A percentile compares a stretch with the other conserved stretches of the same genome.
These are phyloP conservation scores for Campoletis raptor DNA, from an alignment of 2,888 invertebrate genomes.

Conservation along the genomic window DNA sequence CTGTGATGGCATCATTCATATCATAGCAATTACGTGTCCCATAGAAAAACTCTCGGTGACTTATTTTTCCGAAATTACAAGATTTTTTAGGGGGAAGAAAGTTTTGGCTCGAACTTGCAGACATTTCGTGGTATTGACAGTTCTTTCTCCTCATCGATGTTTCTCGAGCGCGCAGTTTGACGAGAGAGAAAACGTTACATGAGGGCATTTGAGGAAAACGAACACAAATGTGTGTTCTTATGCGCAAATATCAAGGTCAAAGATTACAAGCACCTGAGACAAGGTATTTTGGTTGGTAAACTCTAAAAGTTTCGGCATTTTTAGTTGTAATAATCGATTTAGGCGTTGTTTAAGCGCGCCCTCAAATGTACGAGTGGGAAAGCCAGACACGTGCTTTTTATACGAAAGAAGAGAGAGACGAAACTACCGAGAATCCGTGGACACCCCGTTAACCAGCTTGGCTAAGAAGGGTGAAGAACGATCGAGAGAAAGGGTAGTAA, in stretches of 20 bases:
- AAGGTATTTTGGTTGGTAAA: neutral
- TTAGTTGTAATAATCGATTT: neutral
- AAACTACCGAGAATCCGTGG: constrained; percentile 73
- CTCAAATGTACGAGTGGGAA: constrained; percentile 17
- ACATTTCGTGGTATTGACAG: neutral
- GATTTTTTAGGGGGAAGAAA: neutral
- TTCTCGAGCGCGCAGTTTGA: constrained; percentile 23
- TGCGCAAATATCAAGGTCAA: neutral
- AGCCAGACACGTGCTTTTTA: constrained; percentile 65
- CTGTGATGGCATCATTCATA: neutral
- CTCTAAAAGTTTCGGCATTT: neutral
- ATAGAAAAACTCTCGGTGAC: neutral
- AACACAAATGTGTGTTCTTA: neutral
- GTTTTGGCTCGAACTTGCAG: neutral
- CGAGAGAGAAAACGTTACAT: neutral
- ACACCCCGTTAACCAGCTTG: constrained; percentile 74
- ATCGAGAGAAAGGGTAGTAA: constrained; percentile 45
- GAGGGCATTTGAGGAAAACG: neutral
- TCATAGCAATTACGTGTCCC: neutral
- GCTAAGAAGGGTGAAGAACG: constrained; percentile 43
- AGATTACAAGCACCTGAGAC: neutral
- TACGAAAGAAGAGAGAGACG: constrained; percentile 11
- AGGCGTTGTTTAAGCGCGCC: neutral
- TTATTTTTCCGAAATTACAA: neutral
- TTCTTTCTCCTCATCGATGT: neutral